These are phyloP conservation scores for Musca vetustissima DNA, from an alignment of 1,140 invertebrate species.

Conservation along the genomic window DNA sequence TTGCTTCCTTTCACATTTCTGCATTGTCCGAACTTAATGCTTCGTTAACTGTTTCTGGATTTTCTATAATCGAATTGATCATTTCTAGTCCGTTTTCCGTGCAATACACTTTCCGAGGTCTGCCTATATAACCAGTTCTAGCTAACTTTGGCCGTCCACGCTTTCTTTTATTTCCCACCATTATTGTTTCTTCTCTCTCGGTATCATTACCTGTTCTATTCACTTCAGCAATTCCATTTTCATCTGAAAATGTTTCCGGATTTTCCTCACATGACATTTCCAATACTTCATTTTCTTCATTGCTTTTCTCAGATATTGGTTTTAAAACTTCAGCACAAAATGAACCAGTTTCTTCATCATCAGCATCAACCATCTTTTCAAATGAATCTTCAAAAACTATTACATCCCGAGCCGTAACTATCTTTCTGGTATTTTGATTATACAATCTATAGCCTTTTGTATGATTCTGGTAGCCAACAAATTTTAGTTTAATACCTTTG, in stretches of 20 bases:
- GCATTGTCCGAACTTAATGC: constrained; percentile 22
- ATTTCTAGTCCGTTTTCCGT: not conserved
- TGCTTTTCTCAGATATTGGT: no score
- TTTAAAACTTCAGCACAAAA: no score
- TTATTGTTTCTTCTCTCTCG: not conserved
- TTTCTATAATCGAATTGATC: constrained; percentile 4
- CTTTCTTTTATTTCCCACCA: not conserved
- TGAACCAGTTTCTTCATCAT: not conserved
- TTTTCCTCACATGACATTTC: not conserved
- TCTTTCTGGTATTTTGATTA: constrained; percentile 2
- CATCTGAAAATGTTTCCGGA: not conserved
- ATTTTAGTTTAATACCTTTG: constrained; percentile 11
- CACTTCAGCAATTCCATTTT: not conserved
- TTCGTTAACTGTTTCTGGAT: constrained; percentile 8
- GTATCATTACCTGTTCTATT: not conserved
- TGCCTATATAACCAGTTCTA: not conserved
- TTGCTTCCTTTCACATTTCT: constrained; percentile 40
- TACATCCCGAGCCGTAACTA: constrained; percentile 20
- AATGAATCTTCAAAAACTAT: constrained; percentile 26
- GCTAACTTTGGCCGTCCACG: constrained; percentile 22
- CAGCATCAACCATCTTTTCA: no score
- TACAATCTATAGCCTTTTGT: no score
- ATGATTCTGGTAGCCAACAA: no score
- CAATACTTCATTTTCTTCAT: not conserved
- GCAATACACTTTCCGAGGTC: constrained; percentile 17